phyloP scores from a whole-genome alignment of 2,888 invertebrate species.

The Balanococcus diminutus region DNA sequence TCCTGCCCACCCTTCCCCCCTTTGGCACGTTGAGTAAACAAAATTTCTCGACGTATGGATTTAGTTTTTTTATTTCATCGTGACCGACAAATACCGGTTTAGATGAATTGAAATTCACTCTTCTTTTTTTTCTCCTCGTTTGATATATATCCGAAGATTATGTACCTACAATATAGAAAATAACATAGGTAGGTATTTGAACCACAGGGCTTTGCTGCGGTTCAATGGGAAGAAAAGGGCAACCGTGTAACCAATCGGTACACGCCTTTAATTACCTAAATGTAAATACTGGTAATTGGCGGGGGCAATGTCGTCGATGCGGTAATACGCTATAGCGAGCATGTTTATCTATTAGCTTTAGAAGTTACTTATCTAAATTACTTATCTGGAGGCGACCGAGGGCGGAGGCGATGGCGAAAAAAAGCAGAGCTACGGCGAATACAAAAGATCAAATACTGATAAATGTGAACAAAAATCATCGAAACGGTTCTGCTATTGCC shows the following conservation, averaged over 20 bases:
- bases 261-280: constrained; percentile 14
- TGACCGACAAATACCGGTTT: not conserved
- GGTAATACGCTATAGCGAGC: not conserved
- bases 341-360: constrained; percentile 53
- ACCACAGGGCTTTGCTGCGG: not conserved
- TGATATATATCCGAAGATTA: not conserved
- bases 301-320: not conserved
- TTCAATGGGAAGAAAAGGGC: not conserved
- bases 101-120: not conserved
- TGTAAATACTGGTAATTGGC: constrained; percentile 8
- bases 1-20: not conserved
- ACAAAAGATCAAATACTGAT: constrained; percentile 55
- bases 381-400: constrained; percentile 27
- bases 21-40: not conserved
- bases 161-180: too few relatives aligned
- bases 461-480: constrained; percentile 50
- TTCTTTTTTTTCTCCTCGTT: not conserved
- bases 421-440: not conserved
- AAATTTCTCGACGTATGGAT: not conserved
- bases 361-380: constrained; percentile 55
- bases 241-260: not conserved
- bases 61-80: not conserved
- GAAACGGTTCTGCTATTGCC: not conserved
- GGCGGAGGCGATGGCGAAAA: not conserved
- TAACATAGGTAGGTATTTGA: not conserved